These are phyloP conservation scores for Automeris io DNA, from an alignment of 2,888 invertebrate genomes.

Conservation along the genomic window DNA sequence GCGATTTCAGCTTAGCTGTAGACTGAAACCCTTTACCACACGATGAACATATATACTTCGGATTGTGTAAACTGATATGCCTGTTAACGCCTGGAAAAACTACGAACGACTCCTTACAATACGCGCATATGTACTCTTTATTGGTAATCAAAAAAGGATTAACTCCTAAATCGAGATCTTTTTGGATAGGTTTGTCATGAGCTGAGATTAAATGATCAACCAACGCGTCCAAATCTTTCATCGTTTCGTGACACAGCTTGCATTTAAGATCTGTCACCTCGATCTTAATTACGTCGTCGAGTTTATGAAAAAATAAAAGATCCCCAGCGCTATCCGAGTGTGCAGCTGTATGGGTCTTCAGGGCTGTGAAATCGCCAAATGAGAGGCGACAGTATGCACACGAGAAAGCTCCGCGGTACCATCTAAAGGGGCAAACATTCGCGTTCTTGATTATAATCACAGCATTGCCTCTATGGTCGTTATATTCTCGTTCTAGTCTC, in stretches of 20 bases:
- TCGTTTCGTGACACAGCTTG: constrained; percentile 35
- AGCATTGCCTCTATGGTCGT: constrained; percentile 60
- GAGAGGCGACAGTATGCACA: constrained; percentile 52
- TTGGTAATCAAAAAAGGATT: constrained; percentile 43
- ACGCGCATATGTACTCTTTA: constrained; percentile 39
- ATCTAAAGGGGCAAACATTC: constrained; percentile 60
- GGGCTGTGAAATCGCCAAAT: constrained; percentile 45
- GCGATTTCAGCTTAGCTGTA: constrained; percentile 44
- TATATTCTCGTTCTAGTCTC: constrained; percentile 7
- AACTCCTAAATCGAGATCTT: constrained; percentile 43
- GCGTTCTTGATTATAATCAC: constrained; percentile 56
- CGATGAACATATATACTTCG: constrained; percentile 54
- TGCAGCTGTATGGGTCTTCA: constrained; percentile 39
- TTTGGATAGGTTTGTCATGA: constrained; percentile 45
- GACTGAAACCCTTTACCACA: constrained; percentile 60
- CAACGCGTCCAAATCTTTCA: constrained; percentile 36
- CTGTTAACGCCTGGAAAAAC: constrained; percentile 52
- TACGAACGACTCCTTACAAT: constrained; percentile 45
- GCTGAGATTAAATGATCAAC: constrained; percentile 40
- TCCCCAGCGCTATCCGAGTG: constrained; percentile 46
- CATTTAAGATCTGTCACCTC: constrained; percentile 53
- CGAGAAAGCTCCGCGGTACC: constrained; percentile 51
- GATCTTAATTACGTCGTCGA: constrained; percentile 46
- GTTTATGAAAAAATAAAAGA: constrained; percentile 32
- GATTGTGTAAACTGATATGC: constrained; percentile 60